Evolutionary conservation across 2,113 vertebrate genomes (phyloP).

Genomic region (Procavia capensis): DNA sequence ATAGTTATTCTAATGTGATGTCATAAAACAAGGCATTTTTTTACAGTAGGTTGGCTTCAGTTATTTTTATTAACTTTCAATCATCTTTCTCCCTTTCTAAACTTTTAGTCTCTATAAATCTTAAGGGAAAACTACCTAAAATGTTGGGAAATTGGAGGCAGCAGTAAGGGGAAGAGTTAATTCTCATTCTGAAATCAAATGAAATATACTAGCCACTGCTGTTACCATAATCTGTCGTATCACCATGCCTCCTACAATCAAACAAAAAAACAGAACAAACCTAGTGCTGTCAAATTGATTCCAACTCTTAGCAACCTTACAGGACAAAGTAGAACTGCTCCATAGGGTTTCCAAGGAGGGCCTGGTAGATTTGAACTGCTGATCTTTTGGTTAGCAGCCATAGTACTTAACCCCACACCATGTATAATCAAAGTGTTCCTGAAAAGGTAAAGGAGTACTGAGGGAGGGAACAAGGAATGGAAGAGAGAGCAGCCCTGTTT

Average conservation of each 20-base stretch:
- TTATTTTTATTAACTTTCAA: conserved; percentile 67
- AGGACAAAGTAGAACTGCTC: too few species aligned
- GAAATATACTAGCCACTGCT: conserved; percentile 29
- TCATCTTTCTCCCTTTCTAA: conserved; percentile 48
- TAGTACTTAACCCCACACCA: too few species aligned
- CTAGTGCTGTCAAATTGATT: too few species aligned
- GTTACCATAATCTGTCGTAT: not conserved
- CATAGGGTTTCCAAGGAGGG: too few species aligned
- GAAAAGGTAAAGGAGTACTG: not conserved
- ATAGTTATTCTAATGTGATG: conserved; percentile 74
- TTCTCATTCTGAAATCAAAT: conserved; percentile 56
- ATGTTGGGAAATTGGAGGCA: not conserved
- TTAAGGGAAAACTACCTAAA: conserved; percentile 6
- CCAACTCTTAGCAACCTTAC: too few species aligned
- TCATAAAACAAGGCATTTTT: conserved; percentile 73
- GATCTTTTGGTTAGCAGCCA: too few species aligned
- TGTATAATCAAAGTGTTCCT: conserved; percentile 18
- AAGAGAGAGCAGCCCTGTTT: conserved; percentile 50
- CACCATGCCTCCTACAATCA: conserved; percentile 11
- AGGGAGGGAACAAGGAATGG: not conserved
- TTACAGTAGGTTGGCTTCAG: conserved; percentile 71
- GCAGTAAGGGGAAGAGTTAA: not conserved
- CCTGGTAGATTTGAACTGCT: too few species aligned
- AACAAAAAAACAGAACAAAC: too few species aligned
- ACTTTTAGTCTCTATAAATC: conserved; percentile 52